Percentiles rank a stretch among this genome's conserved stretches.
Evolutionary conservation across 1,140 invertebrate species (phyloP).

Genomic region (Drosophila dunni): DNA sequence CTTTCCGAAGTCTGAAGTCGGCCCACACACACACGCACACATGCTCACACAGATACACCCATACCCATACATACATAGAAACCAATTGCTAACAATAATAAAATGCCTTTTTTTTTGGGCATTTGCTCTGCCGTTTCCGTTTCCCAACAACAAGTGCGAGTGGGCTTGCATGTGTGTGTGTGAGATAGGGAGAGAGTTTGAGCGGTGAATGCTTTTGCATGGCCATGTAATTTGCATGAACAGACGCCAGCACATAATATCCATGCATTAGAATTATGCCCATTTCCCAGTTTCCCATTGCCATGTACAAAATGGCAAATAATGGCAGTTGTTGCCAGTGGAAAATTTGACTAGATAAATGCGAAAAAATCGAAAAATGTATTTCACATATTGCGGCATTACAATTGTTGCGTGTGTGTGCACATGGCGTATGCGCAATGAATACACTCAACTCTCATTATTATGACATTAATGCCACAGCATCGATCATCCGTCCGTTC

Average conservation of each 20-base stretch:
- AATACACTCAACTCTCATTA: constrained; percentile 62
- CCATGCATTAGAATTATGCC: constrained; percentile 79
- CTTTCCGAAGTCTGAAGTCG: constrained; percentile 79
- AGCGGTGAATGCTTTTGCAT: constrained; percentile 2
- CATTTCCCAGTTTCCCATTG: constrained; percentile 10
- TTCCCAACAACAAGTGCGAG: constrained; percentile 63
- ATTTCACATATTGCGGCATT: constrained; percentile 31
- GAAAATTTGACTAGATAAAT: constrained; percentile 65
- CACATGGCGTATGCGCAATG: constrained; percentile 78
- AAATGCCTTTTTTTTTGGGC: constrained; percentile 58
- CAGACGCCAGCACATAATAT: constrained; percentile 74
- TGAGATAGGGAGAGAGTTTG: constrained; percentile 2
- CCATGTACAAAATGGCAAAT: constrained; percentile 45
- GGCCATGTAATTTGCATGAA: constrained; percentile 73
- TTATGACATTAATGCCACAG: constrained; percentile 67
- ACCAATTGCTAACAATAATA: constrained; percentile 78
- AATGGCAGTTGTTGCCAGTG: constrained; percentile 54
- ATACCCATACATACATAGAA: constrained; percentile 25
- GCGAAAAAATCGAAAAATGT: constrained; percentile 53
- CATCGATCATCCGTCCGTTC: constrained; percentile 60
- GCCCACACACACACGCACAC: constrained; percentile 21
- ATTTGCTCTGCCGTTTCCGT: constrained; percentile 59
- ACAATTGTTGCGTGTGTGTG: constrained; percentile 33
- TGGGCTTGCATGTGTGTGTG: constrained; percentile 3
- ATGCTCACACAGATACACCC: constrained; percentile 14